phyloP scores from a whole-genome alignment of 2,888 invertebrate genomes.

The Cybosia mesomella region DNA sequence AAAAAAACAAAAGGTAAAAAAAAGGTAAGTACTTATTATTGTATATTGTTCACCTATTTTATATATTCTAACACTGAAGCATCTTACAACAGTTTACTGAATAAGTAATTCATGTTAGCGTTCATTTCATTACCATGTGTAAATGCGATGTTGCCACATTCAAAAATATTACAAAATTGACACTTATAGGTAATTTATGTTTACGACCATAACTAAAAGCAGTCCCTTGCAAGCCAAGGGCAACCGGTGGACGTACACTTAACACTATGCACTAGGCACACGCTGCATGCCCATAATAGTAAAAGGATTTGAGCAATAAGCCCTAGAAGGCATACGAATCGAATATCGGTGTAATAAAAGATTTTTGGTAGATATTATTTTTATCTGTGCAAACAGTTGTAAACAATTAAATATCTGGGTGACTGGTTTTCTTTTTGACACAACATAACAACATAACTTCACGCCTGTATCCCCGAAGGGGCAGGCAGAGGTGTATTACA shows the following conservation, averaged over 20 bases:
- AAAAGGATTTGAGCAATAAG: constrained; percentile 64
- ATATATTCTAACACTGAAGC: no score
- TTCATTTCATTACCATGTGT: constrained; percentile 14
- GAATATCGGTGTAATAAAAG: constrained; percentile 31
- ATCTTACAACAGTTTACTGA: no score
- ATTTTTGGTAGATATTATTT: constrained; percentile 26
- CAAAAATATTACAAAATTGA: constrained; percentile 36
- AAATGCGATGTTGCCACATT: constrained; percentile 6
- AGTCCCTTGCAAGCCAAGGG: constrained; percentile 64
- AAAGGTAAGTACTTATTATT: no score
- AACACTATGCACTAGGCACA: constrained; percentile 40
- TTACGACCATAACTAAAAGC: constrained; percentile 57
- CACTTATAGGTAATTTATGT: constrained; percentile 38
- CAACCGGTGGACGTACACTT: constrained; percentile 56
- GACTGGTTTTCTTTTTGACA: no score
- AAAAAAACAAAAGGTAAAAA: no score
- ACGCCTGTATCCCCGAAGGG: no score
- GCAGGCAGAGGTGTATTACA: no score
- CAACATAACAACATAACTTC: no score
- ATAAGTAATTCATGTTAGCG: constrained; percentile 1
- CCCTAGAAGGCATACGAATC: constrained; percentile 48
- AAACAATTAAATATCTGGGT: no score
- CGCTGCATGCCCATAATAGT: constrained; percentile 60
- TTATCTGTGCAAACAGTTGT: neutral
- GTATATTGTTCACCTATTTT: no score